phyloP scores from a whole-genome alignment of 2,797 vertebrate genomes.

The Poeciliopsis presidionis region DNA sequence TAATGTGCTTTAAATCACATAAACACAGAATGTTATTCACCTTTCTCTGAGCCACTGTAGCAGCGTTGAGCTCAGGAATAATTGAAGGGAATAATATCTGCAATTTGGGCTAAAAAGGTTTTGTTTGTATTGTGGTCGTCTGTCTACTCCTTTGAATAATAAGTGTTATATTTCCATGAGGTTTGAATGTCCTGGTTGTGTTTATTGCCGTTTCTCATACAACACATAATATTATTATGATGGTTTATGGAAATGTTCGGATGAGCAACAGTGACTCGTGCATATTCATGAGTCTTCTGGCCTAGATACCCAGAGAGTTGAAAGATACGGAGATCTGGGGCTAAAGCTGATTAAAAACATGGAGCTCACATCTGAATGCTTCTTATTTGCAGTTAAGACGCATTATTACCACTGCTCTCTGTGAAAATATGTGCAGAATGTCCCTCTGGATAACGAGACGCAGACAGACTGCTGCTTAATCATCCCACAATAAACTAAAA shows the following conservation, averaged over 20 bases:
- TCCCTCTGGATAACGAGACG: slow-evolving; percentile 32
- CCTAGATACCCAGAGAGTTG: slow-evolving; percentile 44
- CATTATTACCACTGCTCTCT: slow-evolving; percentile 35
- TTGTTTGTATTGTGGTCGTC: not conserved
- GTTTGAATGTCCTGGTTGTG: slow-evolving; percentile 17
- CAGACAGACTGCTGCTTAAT: not conserved
- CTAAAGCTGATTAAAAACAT: slow-evolving; percentile 58
- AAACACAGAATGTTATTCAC: not conserved
- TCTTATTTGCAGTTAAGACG: slow-evolving; percentile 33
- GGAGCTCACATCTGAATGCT: slow-evolving; percentile 22
- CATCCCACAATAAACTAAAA: not conserved
- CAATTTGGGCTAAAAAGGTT: slow-evolving; percentile 1
- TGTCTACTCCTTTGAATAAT: slow-evolving; percentile 1
- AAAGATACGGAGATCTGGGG: slow-evolving; percentile 56
- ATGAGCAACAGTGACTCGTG: slow-evolving; percentile 49
- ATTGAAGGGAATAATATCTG: not conserved
- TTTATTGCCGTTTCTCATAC: slow-evolving; percentile 10
- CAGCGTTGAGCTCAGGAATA: not conserved
- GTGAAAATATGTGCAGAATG: slow-evolving; percentile 32
- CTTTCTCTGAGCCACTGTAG: not conserved
- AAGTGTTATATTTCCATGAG: not conserved
- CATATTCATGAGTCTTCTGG: slow-evolving; percentile 56
- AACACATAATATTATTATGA: slow-evolving; percentile 31
- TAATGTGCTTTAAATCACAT: not conserved
- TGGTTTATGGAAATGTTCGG: slow-evolving; percentile 45